Evolutionary conservation across 2,113 vertebrate genomes (phyloP).

Genomic region (Mus pahari): DNA sequence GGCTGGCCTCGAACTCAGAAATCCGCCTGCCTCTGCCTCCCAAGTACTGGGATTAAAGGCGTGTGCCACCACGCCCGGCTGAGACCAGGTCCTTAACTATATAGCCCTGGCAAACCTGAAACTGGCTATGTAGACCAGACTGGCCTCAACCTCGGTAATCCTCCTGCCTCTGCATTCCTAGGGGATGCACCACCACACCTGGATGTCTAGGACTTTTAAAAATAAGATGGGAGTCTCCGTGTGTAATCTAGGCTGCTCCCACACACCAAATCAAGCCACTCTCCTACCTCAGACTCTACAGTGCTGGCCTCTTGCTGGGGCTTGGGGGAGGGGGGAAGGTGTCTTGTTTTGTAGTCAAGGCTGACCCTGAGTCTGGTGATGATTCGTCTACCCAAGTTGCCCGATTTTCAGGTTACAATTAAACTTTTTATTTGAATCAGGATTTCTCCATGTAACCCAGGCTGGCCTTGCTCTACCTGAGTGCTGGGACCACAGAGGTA

Average conservation of each 20-base stretch:
- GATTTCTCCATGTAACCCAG: not conserved
- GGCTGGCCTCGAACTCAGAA: not conserved
- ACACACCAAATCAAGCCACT: too few species aligned
- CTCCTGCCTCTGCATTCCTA: not conserved
- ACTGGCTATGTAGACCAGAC: not conserved
- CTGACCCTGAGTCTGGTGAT: not conserved
- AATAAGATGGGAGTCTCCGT: not conserved
- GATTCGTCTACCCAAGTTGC: too few species aligned
- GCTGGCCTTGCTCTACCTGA: not conserved
- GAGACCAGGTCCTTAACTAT: too few species aligned
- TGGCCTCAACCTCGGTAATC: not conserved
- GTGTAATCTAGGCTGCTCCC: not conserved
- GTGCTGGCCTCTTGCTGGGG: not conserved
- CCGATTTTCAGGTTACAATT: not conserved
- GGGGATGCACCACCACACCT: not conserved
- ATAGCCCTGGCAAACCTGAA: too few species aligned
- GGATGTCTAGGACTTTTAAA: not conserved
- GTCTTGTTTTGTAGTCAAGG: not conserved
- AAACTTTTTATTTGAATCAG: not conserved
- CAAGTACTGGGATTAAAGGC: too few species aligned
- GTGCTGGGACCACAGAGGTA: not conserved
- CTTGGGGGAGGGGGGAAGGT: fast-evolving
- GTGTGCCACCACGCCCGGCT: too few species aligned
- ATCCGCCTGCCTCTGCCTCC: not conserved
- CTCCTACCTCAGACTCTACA: not conserved